These are phyloP conservation scores for Chrysolina americana DNA, from an alignment of 2,888 invertebrate species.

Conservation along the genomic window DNA sequence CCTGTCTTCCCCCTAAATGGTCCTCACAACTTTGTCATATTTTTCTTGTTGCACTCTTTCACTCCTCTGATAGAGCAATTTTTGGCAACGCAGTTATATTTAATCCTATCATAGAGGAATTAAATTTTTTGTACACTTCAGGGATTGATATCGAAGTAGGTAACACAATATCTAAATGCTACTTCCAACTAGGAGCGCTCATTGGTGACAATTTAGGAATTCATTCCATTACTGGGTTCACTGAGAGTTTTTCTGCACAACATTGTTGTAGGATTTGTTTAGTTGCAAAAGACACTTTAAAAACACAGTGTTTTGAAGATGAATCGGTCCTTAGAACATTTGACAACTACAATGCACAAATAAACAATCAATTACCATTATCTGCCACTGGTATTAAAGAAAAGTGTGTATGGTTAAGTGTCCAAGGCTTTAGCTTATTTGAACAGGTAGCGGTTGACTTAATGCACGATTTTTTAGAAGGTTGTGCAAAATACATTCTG, in stretches of 20 bases:
- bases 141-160: constrained; percentile 21
- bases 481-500: constrained; percentile 26
- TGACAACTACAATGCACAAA: constrained; percentile 25
- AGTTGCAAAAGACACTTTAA: constrained; percentile 41
- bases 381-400: constrained; percentile 31
- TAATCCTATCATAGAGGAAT: constrained; percentile 50
- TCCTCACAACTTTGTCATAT: constrained; percentile 45
- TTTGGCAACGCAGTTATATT: constrained; percentile 55
- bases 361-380: constrained; percentile 2
- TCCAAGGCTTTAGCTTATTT: constrained; percentile 27
- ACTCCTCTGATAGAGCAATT: constrained; percentile 53
- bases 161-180: constrained; percentile 22
- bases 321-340: constrained; percentile 21
- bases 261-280: constrained; percentile 57
- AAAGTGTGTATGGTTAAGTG: constrained; percentile 26
- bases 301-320: constrained; percentile 28
- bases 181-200: constrained; percentile 50
- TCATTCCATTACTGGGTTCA: constrained; percentile 53
- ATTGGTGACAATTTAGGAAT: constrained; percentile 58
- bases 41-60: constrained; percentile 54
- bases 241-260: constrained; percentile 55
- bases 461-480: constrained; percentile 36
- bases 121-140: constrained; percentile 50
- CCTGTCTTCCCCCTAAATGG: constrained; percentile 48
- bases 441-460: constrained; percentile 26